Base-by-base conservation (phyloP, 2,888 invertebrate genomes). In the Athetis lepigone region DNA sequence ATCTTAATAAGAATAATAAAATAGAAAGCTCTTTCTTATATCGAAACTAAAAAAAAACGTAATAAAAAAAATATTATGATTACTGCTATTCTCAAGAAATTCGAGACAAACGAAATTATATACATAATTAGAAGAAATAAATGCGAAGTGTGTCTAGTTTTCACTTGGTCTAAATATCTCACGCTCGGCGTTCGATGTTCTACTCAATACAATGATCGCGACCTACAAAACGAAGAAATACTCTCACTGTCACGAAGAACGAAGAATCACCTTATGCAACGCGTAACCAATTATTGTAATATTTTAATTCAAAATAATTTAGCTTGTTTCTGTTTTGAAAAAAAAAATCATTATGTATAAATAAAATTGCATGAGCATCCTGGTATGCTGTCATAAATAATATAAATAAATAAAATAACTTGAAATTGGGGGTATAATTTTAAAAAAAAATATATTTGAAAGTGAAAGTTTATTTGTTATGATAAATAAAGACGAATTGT, bases 191-290 rank as follows among this genome's bases (percentile, higher is more conserved):
- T 64, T 66, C 47, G 61, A 59, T 69, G 72, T 55, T 66, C 55
- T 16, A 69, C 75, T 70, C 71, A 81, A 83, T 79, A 86, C 81
- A 88, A 89, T 88, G 86, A 84, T 87, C 82, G 79, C 85, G 93
- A 90, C 94, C 94, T 88, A 94, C 89, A 87, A 90, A 90, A 81
- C 69, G 68, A 80, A 85, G 87, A 87, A 88, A 89, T 86, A 92
- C 94, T 94, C 94, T 94, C 93, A 91, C 94, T 93, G 87, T 86
- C 85, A 80, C 82, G 79, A 80, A 57, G 43, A 58, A 39, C 50
- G 19, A 46, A 52, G 75, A 76, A 76, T 42, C 58, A 72, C 55
- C 45, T 82, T 83, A 85, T 85, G 80, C 80, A 85, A 81, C 56
- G 21, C 56, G 21, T 42, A 27, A 69, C 36, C 70, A 73, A 80